Evolutionary conservation across 2,888 invertebrate genomes (phyloP).

Genomic region (Leptothorax acervorum): DNA sequence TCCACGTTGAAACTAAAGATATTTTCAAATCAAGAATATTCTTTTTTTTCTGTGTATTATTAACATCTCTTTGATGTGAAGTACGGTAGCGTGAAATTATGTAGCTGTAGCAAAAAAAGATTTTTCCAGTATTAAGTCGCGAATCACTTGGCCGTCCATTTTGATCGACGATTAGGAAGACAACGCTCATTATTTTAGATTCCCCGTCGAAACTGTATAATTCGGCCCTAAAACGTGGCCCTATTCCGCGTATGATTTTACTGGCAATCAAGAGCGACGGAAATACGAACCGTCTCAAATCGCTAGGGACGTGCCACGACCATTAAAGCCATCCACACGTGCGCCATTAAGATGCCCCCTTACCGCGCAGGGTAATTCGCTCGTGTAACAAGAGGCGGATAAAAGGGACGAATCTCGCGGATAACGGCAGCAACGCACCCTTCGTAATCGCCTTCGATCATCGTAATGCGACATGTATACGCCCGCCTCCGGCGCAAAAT

Average conservation of each 20-base stretch:
- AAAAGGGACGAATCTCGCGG: constrained; percentile 38
- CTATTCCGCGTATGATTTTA: constrained; percentile 32
- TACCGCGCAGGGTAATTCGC: constrained; percentile 56
- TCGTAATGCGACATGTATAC: constrained; percentile 43
- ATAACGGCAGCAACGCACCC: constrained; percentile 44
- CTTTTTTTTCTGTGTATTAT: neutral
- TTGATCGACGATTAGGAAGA: constrained; percentile 23
- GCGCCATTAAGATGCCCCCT: constrained; percentile 46
- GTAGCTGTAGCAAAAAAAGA: neutral
- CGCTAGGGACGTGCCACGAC: constrained; percentile 34
- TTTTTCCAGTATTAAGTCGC: constrained; percentile 3
- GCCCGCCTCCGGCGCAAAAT: constrained; percentile 30
- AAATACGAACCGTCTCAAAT: constrained; percentile 46
- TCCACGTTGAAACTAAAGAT: no score
- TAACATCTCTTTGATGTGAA: neutral
- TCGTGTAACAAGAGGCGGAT: constrained; percentile 59
- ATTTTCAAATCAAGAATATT: no score
- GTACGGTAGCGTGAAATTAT: neutral
- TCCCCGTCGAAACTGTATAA: constrained; percentile 15
- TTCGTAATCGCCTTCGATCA: constrained; percentile 29
- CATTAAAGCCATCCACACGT: constrained; percentile 49
- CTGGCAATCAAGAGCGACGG: constrained; percentile 41
- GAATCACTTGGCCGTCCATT: constrained; percentile 9
- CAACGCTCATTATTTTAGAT: constrained; percentile 29
- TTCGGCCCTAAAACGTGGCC: neutral